A percentile compares a stretch with the other conserved stretches of the same genome.
Evolutionary conservation across 2,113 vertebrate species (phyloP).

Genomic region (Neolamprologus fasciatus): DNA sequence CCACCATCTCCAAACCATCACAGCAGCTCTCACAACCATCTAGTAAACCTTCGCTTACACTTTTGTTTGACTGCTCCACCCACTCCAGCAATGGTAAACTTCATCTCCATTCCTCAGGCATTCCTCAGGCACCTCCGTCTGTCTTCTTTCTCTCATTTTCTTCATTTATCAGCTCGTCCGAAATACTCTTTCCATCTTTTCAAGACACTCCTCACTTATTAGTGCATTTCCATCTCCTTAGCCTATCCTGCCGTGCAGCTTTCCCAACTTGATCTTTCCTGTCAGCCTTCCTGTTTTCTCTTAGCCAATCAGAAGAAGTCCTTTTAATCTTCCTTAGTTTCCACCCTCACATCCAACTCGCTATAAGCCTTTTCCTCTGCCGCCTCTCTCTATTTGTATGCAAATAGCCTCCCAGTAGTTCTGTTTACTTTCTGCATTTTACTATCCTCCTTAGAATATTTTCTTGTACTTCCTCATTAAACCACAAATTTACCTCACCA

Average conservation of each 20-base stretch:
- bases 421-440: background rate
- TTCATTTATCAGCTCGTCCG: accelerated
- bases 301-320: background rate
- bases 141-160: background rate
- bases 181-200: background rate
- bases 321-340: background rate
- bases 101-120: background rate
- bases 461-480: background rate
- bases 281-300: background rate
- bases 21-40: background rate
- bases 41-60: accelerated
- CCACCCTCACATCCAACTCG: background rate
- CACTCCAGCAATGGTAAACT: background rate
- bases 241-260: background rate
- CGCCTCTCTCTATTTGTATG: background rate
- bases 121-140: background rate
- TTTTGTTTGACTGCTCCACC: background rate
- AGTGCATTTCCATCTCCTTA: background rate
- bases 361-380: background rate
- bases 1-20: background rate
- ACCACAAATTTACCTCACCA: background rate
- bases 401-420: background rate
- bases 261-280: accelerated
- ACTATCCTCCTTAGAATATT: background rate
- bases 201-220: background rate